Evolutionary conservation across 2,113 vertebrate species (phyloP).

Genomic region (Petaurus breviceps): DNA sequence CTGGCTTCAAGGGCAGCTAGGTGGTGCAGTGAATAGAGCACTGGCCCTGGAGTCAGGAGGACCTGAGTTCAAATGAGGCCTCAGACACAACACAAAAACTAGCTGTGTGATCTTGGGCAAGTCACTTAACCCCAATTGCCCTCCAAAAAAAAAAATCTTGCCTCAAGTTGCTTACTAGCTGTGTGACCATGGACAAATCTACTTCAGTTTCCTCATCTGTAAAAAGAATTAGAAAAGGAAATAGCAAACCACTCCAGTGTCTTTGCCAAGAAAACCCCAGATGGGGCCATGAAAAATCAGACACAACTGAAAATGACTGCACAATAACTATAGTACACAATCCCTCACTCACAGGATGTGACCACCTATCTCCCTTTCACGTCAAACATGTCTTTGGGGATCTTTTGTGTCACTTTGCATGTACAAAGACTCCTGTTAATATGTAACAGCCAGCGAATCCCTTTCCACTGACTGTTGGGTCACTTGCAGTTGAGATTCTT

Average conservation of each 20-base stretch:
- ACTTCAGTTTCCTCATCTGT: neutral
- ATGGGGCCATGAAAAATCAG: too few species aligned
- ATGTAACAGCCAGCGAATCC: neutral
- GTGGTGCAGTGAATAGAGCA: too few species aligned
- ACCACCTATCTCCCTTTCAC: neutral
- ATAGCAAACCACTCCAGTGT: neutral
- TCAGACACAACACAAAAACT: too few species aligned
- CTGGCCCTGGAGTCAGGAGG: too few species aligned
- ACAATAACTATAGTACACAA: neutral
- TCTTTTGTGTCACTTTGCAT: neutral
- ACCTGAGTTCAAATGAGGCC: too few species aligned
- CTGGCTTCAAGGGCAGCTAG: too few species aligned
- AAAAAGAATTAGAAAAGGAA: neutral
- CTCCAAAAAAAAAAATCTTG: too few species aligned
- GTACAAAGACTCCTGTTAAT: neutral
- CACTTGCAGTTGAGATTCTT: neutral
- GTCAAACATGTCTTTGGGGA: neutral
- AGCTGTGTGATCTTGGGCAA: too few species aligned
- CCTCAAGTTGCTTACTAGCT: neutral
- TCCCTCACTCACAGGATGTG: neutral
- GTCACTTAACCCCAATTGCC: too few species aligned
- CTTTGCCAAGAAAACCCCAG: neutral
- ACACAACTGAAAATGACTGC: neutral
- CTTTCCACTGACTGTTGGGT: neutral
- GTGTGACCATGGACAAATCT: neutral